These are phyloP conservation scores for Miichthys miiuy DNA, from an alignment of 2,797 vertebrate genomes.

Conservation along the genomic window DNA sequence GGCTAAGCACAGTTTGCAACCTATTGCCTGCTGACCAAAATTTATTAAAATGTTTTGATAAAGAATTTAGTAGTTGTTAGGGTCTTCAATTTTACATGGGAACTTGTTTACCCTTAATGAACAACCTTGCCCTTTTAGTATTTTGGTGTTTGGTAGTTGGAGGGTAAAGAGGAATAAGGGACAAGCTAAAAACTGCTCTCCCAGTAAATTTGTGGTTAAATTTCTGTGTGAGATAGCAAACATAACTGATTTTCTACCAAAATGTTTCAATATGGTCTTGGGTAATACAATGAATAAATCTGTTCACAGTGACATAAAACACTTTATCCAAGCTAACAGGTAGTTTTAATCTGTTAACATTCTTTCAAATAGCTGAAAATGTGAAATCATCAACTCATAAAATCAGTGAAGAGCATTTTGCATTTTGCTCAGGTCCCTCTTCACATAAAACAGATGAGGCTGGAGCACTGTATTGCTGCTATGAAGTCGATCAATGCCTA, in stretches of 20 bases:
- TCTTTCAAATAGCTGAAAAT: constrained; percentile 20
- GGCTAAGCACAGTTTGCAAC: constrained; percentile 14
- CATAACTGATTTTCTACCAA: not conserved
- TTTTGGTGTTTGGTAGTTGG: constrained; percentile 12
- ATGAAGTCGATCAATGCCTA: not conserved
- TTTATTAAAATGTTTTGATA: constrained; percentile 11
- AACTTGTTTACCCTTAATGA: constrained; percentile 16
- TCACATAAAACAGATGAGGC: constrained; percentile 5
- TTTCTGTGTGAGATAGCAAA: not conserved
- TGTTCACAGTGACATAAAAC: not conserved
- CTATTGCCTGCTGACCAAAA: constrained; percentile 26
- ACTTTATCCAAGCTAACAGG: no score
- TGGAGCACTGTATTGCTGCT: not conserved
- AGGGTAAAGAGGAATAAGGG: not conserved
- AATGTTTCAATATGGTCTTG: not conserved
- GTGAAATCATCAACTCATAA: not conserved
- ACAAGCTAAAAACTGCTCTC: constrained; percentile 9
- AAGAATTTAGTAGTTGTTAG: constrained; percentile 2
- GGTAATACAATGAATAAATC: not conserved
- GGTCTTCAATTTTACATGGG: constrained; percentile 18
- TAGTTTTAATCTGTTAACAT: constrained; percentile 1
- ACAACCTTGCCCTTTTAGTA: constrained; percentile 9
- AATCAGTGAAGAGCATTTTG: constrained; percentile 1
- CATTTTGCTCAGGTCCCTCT: not conserved
- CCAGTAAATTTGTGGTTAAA: not conserved